phyloP scores from a whole-genome alignment of 2,113 vertebrate genomes.

The Herpetotheres cachinnans region DNA sequence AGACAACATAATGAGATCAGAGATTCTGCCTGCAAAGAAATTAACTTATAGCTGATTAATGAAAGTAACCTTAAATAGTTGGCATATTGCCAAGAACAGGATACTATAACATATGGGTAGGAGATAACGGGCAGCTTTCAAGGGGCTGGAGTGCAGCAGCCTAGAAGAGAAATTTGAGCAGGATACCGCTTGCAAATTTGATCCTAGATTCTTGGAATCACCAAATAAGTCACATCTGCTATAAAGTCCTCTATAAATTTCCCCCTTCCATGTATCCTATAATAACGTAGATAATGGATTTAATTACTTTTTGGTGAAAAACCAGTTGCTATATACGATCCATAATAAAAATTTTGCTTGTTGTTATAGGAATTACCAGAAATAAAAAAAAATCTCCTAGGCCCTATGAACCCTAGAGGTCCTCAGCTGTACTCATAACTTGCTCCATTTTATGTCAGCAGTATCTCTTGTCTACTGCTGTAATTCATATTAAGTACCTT shows the following conservation, averaged over 20 bases:
- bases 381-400: background rate
- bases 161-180: slow-evolving; percentile 60
- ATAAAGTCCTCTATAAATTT: slow-evolving; percentile 60
- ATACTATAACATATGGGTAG: slow-evolving; percentile 34
- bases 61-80: slow-evolving; percentile 73
- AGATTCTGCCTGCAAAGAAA: slow-evolving; percentile 71
- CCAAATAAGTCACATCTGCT: slow-evolving; percentile 61
- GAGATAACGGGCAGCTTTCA: slow-evolving; percentile 63
- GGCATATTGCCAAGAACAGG: slow-evolving; percentile 62
- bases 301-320: slow-evolving; percentile 69
- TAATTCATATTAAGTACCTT: background rate
- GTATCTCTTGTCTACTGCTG: background rate
- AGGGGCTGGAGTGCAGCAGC: slow-evolving; percentile 6
- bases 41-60: slow-evolving; percentile 76
- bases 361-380: slow-evolving; percentile 39
- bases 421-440: background rate
- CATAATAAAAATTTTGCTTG: slow-evolving; percentile 67
- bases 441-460: background rate
- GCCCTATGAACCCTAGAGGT: background rate
- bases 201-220: slow-evolving; percentile 66
- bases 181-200: slow-evolving; percentile 65
- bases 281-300: slow-evolving; percentile 67
- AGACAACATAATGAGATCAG: slow-evolving; percentile 72
- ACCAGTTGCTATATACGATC: slow-evolving; percentile 53
- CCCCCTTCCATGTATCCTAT: background rate